Evolutionary conservation across 64 coral and sea anemone species (phyloP), one percentile per base, ranked within the genome.

Genomic region (Pocillopora verrucosa): DNA sequence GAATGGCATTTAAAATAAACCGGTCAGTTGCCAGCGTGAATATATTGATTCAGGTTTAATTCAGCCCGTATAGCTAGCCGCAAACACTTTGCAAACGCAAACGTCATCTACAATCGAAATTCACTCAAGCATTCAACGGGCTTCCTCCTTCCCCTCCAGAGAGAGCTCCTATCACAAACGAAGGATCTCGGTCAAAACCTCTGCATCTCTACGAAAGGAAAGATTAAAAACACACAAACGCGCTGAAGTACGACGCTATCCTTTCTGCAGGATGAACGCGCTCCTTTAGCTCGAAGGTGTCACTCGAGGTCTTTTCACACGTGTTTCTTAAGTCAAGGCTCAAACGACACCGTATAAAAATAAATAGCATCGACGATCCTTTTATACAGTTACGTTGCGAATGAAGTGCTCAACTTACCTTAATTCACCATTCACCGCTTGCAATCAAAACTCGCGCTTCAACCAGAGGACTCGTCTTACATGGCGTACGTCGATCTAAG

Each of bases 371-470:
- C 72, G 88, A 90, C 91, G 87, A 96, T 96, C 95, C 89, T 67
- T 96, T 93, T 97, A 93, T 94, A 82, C 83, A 93, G 83, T 93
- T 91, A 91, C 88, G 88, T 91, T 87, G 88, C 68, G 91, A 97
- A 97, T 94, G 90, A 97, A 97, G 95, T 93, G 92, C 95, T 97
- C 95, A 97, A 97, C 95, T 97, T 97, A 97, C 95, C 91, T 86
- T 90, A 97, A 97, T 97, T 97, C 95, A 97, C 95, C 95, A 97
- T 97, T 97, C 95, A 97, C 95, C 88, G 95, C 95, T 97, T 97
- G 95, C 95, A 97, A 97, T 97, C 95, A 97, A 97, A 97, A 97
- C 95, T 97, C 95, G 95, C 95, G 95, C 95, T 97, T 87, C 95
- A 83, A 91, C 76, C 58, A 24, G 64, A 65, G 90, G 95, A 96